Base-by-base conservation (phyloP, 2,888 invertebrate genomes). In the Carcina quercana region DNA sequence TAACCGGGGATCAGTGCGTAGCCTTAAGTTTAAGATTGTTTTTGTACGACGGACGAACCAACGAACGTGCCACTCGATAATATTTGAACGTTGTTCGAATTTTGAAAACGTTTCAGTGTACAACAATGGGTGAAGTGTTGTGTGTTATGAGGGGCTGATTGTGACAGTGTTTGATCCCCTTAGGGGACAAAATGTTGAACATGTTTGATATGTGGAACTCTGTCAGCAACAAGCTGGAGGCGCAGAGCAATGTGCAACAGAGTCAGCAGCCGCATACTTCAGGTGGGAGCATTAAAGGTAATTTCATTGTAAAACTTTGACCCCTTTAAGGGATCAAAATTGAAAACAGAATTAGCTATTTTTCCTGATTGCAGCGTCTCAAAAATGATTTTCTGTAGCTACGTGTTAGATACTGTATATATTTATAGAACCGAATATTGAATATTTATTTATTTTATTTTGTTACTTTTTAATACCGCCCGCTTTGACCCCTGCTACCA, bases 171-270 rank as follows among this genome's bases (percentile, higher is more conserved):
- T 35, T 32, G 54, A 60, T 50, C 59, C 59, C 46, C 31, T 32
- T 42, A 39, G 59, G 67, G 60, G 63, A 63, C 60, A 78, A 53
- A 47, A 83, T 83, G 83, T 62, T 82, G 64, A 90, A 88, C 71
- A 92, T 92, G 91, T 91, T 91, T 80, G 91, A 92, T 80, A 91
- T 92, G 91, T 92, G 91, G 91, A 91, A 89, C 85, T 89, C 89
- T 68, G 91, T 91, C 65, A 89, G 86, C 80, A 88, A 89, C 51
- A 91, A 91, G 83, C 70, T 91, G 87, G 91, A 91, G 72, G 78
- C 85, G 47, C 87, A 89, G 68, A 87, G 84, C 59, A 87, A 87
- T 62, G 79, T 86, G 42, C 88, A 88, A 61, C 86, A 86, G 52
- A 85, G 75, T 49, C 91, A 91, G 67, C 91, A 91, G 65, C 91